Base-by-base conservation (phyloP, 2,888 invertebrate genomes). In the Drosophila atroscutellata region DNA sequence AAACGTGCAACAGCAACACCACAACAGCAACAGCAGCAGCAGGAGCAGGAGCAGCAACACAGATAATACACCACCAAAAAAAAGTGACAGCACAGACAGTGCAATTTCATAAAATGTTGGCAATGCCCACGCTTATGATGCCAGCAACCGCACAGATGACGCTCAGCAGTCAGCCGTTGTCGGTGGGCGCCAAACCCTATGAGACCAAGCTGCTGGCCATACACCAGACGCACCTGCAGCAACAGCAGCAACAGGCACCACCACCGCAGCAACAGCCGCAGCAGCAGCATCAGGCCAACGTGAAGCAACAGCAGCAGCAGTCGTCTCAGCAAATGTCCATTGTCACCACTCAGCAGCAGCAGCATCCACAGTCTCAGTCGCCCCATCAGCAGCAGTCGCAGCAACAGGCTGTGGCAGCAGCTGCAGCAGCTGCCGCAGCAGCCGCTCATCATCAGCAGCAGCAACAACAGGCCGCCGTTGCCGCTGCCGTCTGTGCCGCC, bases 91-190 rank as follows among this genome's bases (percentile, higher is more conserved):
- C 77, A 68, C 75, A 70, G 64, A 49, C 66, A 61, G 58, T 58
- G 71, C 71, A 51, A 54, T 60, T 54, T 64, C 32, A 71, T 91
- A 91, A 86, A 73, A 93, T 93, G 93, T 93, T 93, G 93, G 93
- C 93, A 81, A 93, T 93, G 93, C 93, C 93, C 91, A 93, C 93
- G 85, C 87, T 93, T 80, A 93, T 93, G 93, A 93, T 93, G 93
- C 93, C 93, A 87, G 93, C 93, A 81, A 93, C 93, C 83, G 93
- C 93, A 87, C 93, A 93, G 83, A 93, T 93, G 92, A 91, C 93
- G 85, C 91, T 93, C 81, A 93, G 93, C 86, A 93, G 92, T 83
- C 93, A 93, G 84, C 93, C 92, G 63, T 76, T 93, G 75, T 92
- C 93, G 61, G 92, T 92, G 77, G 91, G 92, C 72, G 91, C 91